Percentiles rank a stretch among this genome's conserved stretches.
Conservation (phyloP, 2,113 vertebrate species). For the western clawed frog (Xenopus tropicalis) region UCB_Xtro_10.0 CM004443.2:65476501-65477000, state of each 20-base stretch:
- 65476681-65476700: conserved; percentile 65
- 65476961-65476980: background rate
- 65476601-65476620: background rate
- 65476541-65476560: no score
- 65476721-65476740: conserved; percentile 75
- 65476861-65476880: conserved; percentile 73
- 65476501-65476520: no score
- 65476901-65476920: conserved; percentile 31
- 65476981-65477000: background rate
- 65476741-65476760: conserved; percentile 81
- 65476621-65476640: conserved; percentile 45
- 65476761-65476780: conserved; percentile 89
- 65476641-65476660: conserved; percentile 51
- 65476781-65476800: conserved; percentile 90
- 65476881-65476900: conserved; percentile 67
- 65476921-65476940: conserved; percentile 22
- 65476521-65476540: no score
- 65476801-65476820: conserved; percentile 73
- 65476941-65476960: conserved; percentile 2
- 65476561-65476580: no score
- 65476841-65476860: conserved; percentile 76
- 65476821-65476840: conserved; percentile 74
- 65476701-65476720: conserved; percentile 85
- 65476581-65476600: no score
- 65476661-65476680: conserved; percentile 56